A percentile compares a stretch with the other conserved stretches of the same genome.
Evolutionary conservation across 2,888 invertebrate species (phyloP).

Genomic region (Ecdyonurus torrentis): DNA sequence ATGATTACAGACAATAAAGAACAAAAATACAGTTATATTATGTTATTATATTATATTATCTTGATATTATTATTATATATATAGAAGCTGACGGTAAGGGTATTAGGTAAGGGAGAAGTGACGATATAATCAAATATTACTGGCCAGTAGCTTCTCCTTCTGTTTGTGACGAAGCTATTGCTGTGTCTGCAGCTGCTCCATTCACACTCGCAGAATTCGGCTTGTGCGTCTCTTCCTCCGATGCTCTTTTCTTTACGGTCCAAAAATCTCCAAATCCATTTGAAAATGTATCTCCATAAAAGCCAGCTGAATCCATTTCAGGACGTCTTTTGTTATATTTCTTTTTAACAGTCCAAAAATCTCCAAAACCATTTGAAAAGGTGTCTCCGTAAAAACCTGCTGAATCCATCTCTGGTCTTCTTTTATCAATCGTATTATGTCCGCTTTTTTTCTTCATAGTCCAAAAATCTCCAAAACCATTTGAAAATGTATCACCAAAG

Average conservation of each 20-base stretch:
- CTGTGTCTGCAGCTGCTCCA: neutral
- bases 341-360: slow-evolving; percentile 19
- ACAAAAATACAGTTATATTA: too few species aligned
- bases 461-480: slow-evolving; percentile 22
- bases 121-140: neutral
- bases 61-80: too few species aligned
- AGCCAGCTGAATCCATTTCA: slow-evolving; percentile 19
- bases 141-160: neutral
- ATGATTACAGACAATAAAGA: too few species aligned
- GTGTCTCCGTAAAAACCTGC: slow-evolving; percentile 21
- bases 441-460: slow-evolving; percentile 16
- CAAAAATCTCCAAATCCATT: slow-evolving; percentile 20
- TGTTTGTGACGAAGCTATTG: neutral
- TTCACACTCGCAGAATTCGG: too few species aligned
- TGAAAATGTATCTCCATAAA: slow-evolving; percentile 21
- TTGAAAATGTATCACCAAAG: slow-evolving; percentile 22
- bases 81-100: too few species aligned
- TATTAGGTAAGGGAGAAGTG: too few species aligned
- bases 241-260: slow-evolving; percentile 16
- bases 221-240: neutral
- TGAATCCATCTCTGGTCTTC: slow-evolving; percentile 19
- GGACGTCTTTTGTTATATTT: slow-evolving; percentile 14
- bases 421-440: neutral
- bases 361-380: slow-evolving; percentile 20
- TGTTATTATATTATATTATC: too few species aligned